Conservation (phyloP, 2,888 invertebrate genomes). For the Caradrina clavipalpis region DNA sequence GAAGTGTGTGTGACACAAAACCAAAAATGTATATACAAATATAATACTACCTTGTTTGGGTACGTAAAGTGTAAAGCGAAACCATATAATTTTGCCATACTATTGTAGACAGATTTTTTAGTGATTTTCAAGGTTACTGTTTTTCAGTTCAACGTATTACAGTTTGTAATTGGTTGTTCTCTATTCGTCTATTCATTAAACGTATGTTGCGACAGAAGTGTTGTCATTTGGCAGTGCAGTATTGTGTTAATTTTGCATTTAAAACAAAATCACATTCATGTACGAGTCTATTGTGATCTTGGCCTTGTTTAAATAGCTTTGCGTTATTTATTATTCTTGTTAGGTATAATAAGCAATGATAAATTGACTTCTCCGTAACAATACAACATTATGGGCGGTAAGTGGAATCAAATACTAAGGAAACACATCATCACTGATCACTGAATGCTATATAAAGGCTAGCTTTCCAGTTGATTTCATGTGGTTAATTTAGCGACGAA, state of each 20-base stretch:
- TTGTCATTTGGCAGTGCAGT: conserved; percentile 73
- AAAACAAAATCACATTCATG: conserved; percentile 61
- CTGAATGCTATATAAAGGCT: conserved; percentile 60
- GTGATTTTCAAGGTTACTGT: conserved; percentile 86
- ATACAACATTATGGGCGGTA: conserved; percentile 82
- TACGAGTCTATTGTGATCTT: conserved; percentile 76
- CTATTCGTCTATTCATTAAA: conserved; percentile 84
- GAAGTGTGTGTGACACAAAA: conserved; percentile 60
- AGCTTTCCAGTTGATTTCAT: conserved; percentile 50
- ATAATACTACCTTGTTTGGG: conserved; percentile 68
- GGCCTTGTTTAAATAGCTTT: conserved; percentile 80
- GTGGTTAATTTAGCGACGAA: conserved; percentile 39
- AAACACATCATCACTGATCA: conserved; percentile 61
- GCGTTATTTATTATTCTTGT: conserved; percentile 70
- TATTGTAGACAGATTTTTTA: conserved; percentile 76
- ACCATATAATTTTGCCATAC: conserved; percentile 67
- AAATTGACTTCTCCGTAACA: conserved; percentile 75
- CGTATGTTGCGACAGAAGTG: conserved; percentile 73
- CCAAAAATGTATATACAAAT: conserved; percentile 64
- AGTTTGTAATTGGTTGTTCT: conserved; percentile 80
- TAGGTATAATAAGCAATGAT: conserved; percentile 72
- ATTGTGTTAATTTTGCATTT: conserved; percentile 62
- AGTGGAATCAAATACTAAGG: conserved; percentile 69
- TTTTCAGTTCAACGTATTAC: conserved; percentile 76
- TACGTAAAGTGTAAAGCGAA: conserved; percentile 73